A percentile compares a stretch with the other conserved stretches of the same genome.
Evolutionary conservation across 2,888 invertebrate genomes (phyloP).

Genomic region (Drosophila subquinaria): DNA sequence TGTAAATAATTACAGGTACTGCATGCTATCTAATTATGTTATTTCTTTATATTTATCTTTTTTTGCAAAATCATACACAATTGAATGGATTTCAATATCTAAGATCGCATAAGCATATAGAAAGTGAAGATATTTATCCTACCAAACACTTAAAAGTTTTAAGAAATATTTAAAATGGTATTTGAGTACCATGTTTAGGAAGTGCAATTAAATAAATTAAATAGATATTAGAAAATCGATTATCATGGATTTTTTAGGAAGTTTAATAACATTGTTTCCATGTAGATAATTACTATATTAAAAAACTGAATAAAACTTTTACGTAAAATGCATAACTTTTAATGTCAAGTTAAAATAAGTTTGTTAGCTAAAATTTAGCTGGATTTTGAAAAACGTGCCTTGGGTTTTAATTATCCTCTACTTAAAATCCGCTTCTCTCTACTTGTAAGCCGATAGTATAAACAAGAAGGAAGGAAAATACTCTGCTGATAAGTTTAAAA

Average conservation of each 20-base stretch:
- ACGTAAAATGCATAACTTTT: too few species aligned
- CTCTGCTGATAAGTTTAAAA: not conserved
- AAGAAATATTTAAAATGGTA: not conserved
- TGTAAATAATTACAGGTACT: conserved; percentile 44
- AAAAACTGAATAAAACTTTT: too few species aligned
- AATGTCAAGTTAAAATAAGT: too few species aligned
- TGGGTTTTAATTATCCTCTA: too few species aligned
- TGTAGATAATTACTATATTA: too few species aligned
- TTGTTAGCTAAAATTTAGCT: too few species aligned
- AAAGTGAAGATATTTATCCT: conserved; percentile 34
- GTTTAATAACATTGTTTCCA: not conserved
- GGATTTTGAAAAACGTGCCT: too few species aligned
- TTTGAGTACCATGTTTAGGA: not conserved
- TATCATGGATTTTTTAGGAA: not conserved
- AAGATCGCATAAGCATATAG: conserved; percentile 6
- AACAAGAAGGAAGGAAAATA: not conserved
- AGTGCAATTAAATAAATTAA: not conserved
- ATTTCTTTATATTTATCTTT: not conserved
- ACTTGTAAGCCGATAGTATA: not conserved
- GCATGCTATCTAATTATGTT: conserved; percentile 43
- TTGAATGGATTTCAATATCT: conserved; percentile 14
- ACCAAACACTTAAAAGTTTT: too few species aligned
- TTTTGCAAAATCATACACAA: conserved; percentile 27
- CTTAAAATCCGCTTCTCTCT: not conserved
- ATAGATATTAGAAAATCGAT: not conserved